These are phyloP conservation scores for Toxotes jaculatrix DNA, from an alignment of 2,113 vertebrate species.

Conservation along the genomic window DNA sequence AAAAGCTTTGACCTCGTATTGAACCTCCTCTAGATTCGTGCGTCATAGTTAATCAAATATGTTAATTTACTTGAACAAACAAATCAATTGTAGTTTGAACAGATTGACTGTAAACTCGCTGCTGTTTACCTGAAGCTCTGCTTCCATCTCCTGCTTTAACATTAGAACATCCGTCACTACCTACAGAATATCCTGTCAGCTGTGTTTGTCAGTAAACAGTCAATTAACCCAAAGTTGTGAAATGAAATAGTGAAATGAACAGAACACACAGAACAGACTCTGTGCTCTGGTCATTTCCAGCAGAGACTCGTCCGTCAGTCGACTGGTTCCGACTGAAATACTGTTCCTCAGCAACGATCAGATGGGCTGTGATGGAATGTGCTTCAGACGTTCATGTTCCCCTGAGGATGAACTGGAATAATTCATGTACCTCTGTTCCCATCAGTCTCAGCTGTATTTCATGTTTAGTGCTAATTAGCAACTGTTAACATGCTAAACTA, in stretches of 20 bases:
- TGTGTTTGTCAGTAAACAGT: too few species aligned
- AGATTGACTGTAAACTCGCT: constrained; percentile 22
- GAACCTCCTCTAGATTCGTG: constrained; percentile 1
- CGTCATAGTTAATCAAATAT: constrained; percentile 35
- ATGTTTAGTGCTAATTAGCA: background rate
- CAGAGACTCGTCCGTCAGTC: too few species aligned
- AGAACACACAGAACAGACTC: too few species aligned
- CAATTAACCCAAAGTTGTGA: too few species aligned
- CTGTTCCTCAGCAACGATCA: too few species aligned
- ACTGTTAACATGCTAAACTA: too few species aligned
- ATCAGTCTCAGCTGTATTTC: too few species aligned
- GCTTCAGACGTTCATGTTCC: background rate
- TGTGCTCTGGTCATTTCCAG: too few species aligned
- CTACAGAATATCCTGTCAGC: too few species aligned
- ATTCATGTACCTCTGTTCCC: background rate
- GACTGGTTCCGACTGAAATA: background rate
- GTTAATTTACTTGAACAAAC: constrained; percentile 39
- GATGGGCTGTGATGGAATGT: background rate
- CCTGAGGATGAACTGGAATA: background rate
- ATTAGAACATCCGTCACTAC: too few species aligned
- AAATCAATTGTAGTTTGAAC: constrained; percentile 32
- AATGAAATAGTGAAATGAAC: too few species aligned
- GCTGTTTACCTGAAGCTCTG: constrained; percentile 19
- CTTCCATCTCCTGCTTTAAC: background rate
- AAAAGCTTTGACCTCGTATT: constrained; percentile 1